Conservation (phyloP, 2,888 invertebrate genomes). For the Hydraecia micacea region DNA sequence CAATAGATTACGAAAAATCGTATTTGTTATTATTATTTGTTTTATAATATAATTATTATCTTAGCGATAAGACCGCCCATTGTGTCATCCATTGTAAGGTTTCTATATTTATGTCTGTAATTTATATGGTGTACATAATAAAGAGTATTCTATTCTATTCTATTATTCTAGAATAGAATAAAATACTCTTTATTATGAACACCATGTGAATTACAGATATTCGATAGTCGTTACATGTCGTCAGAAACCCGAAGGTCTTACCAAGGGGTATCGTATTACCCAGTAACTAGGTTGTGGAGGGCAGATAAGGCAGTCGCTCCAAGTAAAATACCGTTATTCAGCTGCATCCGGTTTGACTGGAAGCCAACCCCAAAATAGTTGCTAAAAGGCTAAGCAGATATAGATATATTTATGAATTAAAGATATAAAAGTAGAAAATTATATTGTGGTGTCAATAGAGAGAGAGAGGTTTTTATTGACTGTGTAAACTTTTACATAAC, state of each 20-base stretch:
- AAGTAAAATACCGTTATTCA: neutral
- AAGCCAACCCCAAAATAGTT: neutral
- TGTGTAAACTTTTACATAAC: neutral
- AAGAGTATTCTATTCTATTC: too few species aligned
- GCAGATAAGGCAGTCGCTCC: too few species aligned
- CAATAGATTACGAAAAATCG: neutral
- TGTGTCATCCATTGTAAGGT: too few species aligned
- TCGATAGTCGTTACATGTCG: neutral
- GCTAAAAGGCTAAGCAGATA: too few species aligned
- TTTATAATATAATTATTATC: too few species aligned
- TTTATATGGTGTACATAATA: too few species aligned
- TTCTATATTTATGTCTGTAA: too few species aligned
- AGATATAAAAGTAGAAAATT: too few species aligned
- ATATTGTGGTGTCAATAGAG: too few species aligned
- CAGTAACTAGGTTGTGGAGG: neutral
- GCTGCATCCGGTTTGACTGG: neutral
- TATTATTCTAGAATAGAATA: neutral
- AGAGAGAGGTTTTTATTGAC: too few species aligned
- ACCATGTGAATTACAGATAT: neutral
- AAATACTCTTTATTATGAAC: neutral
- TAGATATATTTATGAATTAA: too few species aligned
- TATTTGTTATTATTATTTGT: neutral
- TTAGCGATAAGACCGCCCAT: too few species aligned
- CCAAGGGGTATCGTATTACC: neutral
- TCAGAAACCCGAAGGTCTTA: neutral